phyloP scores from a whole-genome alignment of 2,113 vertebrate species.

The Cyanoliseus patagonus region DNA sequence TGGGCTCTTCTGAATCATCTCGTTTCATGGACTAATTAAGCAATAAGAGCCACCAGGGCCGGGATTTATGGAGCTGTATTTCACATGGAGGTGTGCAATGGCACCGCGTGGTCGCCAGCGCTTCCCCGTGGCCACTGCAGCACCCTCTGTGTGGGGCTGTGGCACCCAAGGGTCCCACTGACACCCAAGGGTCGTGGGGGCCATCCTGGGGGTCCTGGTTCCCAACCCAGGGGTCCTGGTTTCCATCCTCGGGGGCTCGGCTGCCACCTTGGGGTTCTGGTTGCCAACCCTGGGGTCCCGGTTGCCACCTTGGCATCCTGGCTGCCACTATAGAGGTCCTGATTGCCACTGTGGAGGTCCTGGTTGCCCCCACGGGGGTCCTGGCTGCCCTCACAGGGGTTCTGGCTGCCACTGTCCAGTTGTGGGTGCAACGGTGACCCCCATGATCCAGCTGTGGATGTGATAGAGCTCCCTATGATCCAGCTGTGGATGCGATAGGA shows the following conservation, averaged over 20 bases:
- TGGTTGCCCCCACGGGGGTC: too few species aligned
- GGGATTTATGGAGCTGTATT: constrained; percentile 75
- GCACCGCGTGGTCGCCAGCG: background rate
- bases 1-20: constrained; percentile 68
- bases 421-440: background rate
- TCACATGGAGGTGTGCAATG: constrained; percentile 43
- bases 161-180: background rate
- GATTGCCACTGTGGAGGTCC: background rate
- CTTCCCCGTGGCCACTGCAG: background rate
- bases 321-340: background rate
- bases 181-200: background rate
- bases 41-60: constrained; percentile 73
- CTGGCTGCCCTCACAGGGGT: too few species aligned
- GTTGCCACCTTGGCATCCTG: background rate
- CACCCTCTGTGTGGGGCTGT: background rate
- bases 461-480: too few species aligned
- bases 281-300: background rate
- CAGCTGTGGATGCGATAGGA: too few species aligned
- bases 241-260: background rate
- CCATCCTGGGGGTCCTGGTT: background rate
- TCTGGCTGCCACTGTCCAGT: too few species aligned
- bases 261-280: background rate
- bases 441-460: too few species aligned
- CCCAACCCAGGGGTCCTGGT: background rate
- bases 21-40: constrained; percentile 74